Conservation (phyloP, 2,888 invertebrate genomes). For the Nomada lathburiana region DNA sequence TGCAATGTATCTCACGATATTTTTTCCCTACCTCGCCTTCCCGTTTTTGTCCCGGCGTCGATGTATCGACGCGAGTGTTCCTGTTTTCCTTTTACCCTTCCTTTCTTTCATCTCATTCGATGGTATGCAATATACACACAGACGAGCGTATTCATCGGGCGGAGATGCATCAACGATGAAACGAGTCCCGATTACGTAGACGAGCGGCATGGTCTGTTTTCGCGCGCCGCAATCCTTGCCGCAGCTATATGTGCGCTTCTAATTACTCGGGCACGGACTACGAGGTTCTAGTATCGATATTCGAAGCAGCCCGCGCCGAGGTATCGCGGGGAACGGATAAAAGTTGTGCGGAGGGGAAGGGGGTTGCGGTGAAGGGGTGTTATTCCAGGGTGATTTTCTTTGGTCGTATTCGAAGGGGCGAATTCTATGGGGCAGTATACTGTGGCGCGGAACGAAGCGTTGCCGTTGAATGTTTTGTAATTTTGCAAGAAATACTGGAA, state of each 20-base stretch:
- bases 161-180: conserved; percentile 20
- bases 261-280: conserved; percentile 49
- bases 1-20: conserved; percentile 2
- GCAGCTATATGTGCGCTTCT: conserved; percentile 14
- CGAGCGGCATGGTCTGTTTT: conserved; percentile 1
- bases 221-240: not conserved
- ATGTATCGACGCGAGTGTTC: not conserved
- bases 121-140: not conserved
- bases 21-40: not conserved
- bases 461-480: too few relatives aligned
- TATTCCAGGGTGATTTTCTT: not conserved
- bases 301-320: conserved; percentile 20
- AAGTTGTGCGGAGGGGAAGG: not conserved
- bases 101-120: conserved; percentile 4
- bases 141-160: conserved; percentile 28
- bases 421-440: conserved; percentile 5
- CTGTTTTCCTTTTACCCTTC: not conserved
- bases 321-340: not conserved
- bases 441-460: not conserved
- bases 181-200: conserved; percentile 27
- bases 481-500: too few relatives aligned
- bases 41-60: conserved; percentile 8
- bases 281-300: conserved; percentile 43
- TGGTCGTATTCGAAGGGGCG: not conserved
- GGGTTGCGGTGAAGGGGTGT: not conserved